phyloP scores from a whole-genome alignment of 1,140 invertebrate species.

The Teleopsis dalmanni region DNA sequence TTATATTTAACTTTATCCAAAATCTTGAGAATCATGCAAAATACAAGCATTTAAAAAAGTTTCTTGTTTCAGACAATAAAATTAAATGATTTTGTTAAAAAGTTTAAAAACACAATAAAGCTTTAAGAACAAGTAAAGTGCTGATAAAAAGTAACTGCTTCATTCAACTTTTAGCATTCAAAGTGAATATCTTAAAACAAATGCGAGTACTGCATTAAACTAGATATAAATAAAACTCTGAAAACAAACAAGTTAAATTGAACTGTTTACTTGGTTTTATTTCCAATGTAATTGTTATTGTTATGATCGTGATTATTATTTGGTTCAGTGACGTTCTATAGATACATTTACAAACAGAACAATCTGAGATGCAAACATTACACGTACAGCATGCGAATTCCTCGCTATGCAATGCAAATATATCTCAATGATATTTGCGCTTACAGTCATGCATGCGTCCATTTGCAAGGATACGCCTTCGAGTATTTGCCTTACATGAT shows the following conservation, averaged over 20 bases:
- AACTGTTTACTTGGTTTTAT: conserved; percentile 43
- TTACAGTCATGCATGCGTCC: background rate
- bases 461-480: background rate
- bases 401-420: background rate
- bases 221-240: background rate
- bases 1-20: too few relatives aligned
- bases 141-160: too few relatives aligned
- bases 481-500: too few relatives aligned
- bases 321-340: conserved; percentile 27
- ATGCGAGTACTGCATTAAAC: background rate
- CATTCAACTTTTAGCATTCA: background rate
- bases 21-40: too few relatives aligned
- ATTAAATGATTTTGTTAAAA: too few relatives aligned
- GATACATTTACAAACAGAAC: too few relatives aligned
- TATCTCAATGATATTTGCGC: background rate
- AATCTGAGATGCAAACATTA: background rate
- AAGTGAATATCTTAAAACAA: background rate
- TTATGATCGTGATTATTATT: conserved; percentile 42
- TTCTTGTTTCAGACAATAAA: too few relatives aligned
- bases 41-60: too few relatives aligned
- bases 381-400: background rate
- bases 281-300: conserved; percentile 38
- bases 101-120: too few relatives aligned
- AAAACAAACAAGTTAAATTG: conserved; percentile 41
- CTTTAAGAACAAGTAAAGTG: too few relatives aligned